Conservation (phyloP, 2,888 invertebrate genomes). For the Agonum fuliginosum region DNA sequence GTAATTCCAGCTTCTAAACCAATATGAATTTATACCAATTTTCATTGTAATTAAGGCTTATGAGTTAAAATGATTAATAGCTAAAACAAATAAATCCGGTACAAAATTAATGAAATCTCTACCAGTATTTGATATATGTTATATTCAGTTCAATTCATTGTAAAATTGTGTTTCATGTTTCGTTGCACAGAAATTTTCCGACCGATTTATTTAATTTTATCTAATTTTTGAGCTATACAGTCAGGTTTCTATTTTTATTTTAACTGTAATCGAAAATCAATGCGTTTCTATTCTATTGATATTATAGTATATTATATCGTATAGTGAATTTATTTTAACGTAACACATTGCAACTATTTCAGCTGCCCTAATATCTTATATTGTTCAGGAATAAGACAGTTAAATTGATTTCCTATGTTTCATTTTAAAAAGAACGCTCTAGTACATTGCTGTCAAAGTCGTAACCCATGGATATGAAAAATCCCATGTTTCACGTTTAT, state of each 20-base stretch:
- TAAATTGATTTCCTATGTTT: too few relatives aligned
- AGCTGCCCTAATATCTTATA: too few relatives aligned
- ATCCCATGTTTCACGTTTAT: too few relatives aligned
- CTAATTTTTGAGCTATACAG: background rate
- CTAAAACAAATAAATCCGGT: slow-evolving; percentile 27
- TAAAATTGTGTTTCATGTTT: slow-evolving; percentile 28
- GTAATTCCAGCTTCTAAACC: background rate
- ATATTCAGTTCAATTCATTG: slow-evolving; percentile 19
- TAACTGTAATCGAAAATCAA: background rate
- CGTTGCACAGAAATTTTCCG: slow-evolving; percentile 11
- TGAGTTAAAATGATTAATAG: slow-evolving; percentile 23
- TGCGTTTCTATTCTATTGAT: background rate
- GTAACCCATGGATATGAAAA: too few relatives aligned
- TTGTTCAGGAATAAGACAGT: too few relatives aligned
- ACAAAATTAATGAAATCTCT: slow-evolving; percentile 33
- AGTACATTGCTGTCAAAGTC: too few relatives aligned
- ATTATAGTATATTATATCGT: background rate
- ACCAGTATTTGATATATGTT: slow-evolving; percentile 28
- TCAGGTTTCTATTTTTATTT: background rate
- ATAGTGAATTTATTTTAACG: too few relatives aligned
- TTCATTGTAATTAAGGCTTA: slow-evolving; percentile 18
- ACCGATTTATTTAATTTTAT: slow-evolving; percentile 1
- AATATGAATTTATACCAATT: background rate
- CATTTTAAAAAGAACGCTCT: too few relatives aligned
- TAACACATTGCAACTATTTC: too few relatives aligned